Conservation (phyloP, 2,888 invertebrate species). For the Cataglyphis albicans region DNA sequence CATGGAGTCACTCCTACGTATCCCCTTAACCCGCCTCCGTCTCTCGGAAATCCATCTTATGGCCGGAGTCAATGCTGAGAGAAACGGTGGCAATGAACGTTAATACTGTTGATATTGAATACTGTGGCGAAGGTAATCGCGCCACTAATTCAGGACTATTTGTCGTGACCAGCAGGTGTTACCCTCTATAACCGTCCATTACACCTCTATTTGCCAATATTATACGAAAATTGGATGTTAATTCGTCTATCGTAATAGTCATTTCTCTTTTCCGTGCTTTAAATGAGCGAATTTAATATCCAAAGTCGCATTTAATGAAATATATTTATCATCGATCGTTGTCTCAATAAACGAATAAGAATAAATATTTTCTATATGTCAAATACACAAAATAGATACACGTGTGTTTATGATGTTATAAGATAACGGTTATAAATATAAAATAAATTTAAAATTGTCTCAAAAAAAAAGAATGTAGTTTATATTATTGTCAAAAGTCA, state of each 20-base stretch:
- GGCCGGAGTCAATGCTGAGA: constrained; percentile 54
- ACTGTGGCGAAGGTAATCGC: constrained; percentile 46
- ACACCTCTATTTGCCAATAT: constrained; percentile 26
- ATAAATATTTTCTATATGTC: not conserved
- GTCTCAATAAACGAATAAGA: not conserved
- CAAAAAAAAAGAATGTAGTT: not conserved
- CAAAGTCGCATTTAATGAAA: constrained; percentile 3
- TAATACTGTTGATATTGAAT: constrained; percentile 59
- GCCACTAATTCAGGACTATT: constrained; percentile 32
- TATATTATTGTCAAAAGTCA: not conserved
- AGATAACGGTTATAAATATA: not conserved
- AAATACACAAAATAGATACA: not conserved
- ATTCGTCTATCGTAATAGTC: constrained; percentile 13
- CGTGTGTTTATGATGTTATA: not conserved
- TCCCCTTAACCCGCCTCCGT: constrained; percentile 82
- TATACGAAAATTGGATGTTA: constrained; percentile 2
- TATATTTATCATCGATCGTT: constrained; percentile 5
- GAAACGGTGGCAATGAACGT: constrained; percentile 45
- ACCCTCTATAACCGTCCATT: constrained; percentile 25
- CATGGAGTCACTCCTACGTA: constrained; percentile 84
- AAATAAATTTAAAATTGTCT: not conserved
- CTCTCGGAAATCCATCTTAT: constrained; percentile 71
- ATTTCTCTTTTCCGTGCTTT: not conserved
- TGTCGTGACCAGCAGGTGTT: constrained; percentile 44
- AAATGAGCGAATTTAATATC: not conserved